Evolutionary conservation across 1,140 invertebrate species (phyloP).

Genomic region (Matsumurasca onukii): DNA sequence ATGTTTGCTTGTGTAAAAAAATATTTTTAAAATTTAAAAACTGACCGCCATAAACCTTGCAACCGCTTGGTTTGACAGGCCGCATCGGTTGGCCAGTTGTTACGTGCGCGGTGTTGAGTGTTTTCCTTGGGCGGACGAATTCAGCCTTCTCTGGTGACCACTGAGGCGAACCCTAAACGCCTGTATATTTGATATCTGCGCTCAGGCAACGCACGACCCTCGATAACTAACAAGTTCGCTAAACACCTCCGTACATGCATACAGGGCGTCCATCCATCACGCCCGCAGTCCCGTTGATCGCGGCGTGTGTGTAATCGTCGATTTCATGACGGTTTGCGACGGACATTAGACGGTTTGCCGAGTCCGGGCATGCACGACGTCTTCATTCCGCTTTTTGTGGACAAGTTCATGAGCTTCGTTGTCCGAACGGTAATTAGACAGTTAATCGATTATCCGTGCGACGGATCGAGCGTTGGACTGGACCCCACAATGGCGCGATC

Average conservation of each 20-base stretch:
- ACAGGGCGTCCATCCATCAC: background rate
- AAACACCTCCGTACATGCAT: background rate
- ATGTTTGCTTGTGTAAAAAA: too few relatives aligned
- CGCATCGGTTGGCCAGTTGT: too few relatives aligned
- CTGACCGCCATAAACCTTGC: too few relatives aligned
- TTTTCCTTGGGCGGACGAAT: too few relatives aligned
- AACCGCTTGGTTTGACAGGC: too few relatives aligned
- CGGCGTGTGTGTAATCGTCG: conserved; percentile 19
- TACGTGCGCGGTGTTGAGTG: too few relatives aligned
- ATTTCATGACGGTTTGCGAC: conserved; percentile 19
- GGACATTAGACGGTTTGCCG: conserved; percentile 10
- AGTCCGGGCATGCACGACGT: conserved; percentile 11
- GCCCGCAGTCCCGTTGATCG: background rate
- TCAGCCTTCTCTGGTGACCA: too few relatives aligned
- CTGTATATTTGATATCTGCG: too few relatives aligned
- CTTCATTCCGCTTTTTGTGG: background rate
- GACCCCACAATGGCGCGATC: background rate
- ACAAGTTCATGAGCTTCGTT: conserved; percentile 18
- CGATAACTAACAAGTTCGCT: background rate
- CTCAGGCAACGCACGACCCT: background rate
- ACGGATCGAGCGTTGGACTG: conserved; percentile 18
- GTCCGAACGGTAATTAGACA: conserved; percentile 19
- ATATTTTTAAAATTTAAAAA: too few relatives aligned
- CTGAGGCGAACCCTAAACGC: too few relatives aligned
- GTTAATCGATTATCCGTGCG: conserved; percentile 3